Percentiles rank a stretch among this genome's conserved stretches.
phyloP scores from a whole-genome alignment of 2,113 vertebrate genomes.

The Boulengeromyrus knoepffleri region DNA sequence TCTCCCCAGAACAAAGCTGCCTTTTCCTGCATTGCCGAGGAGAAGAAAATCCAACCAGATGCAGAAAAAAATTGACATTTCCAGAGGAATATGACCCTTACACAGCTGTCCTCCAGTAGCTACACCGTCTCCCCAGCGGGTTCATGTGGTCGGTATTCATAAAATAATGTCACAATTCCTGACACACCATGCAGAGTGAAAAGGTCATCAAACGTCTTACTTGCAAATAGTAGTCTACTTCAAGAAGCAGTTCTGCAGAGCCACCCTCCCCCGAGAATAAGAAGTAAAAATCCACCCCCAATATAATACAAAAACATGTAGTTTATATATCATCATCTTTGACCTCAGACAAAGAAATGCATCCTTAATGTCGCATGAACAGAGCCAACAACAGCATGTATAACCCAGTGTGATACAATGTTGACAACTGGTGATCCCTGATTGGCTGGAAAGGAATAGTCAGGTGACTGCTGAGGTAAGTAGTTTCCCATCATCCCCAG shows the following conservation, averaged over 20 bases:
- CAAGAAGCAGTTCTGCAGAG: background rate
- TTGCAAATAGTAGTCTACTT: slow-evolving; percentile 13
- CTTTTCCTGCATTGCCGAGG: background rate
- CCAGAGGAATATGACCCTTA: background rate
- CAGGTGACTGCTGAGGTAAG: slow-evolving; percentile 13
- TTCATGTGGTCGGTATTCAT: background rate
- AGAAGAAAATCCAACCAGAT: background rate
- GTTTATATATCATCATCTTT: background rate
- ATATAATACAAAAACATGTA: slow-evolving; percentile 6
- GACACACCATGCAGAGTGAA: slow-evolving; percentile 25
- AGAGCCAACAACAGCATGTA: background rate
- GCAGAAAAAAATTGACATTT: background rate
- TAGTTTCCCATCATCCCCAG: background rate
- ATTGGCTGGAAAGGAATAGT: slow-evolving; percentile 13
- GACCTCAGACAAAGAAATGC: background rate
- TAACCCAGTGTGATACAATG: background rate
- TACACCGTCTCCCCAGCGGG: background rate
- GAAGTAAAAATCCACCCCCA: background rate
- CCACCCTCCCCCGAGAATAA: slow-evolving; percentile 29
- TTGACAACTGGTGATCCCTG: slow-evolving; percentile 9
- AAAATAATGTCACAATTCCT: slow-evolving; percentile 15
- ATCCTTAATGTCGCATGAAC: background rate
- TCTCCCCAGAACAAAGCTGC: background rate
- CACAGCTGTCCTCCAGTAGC: background rate
- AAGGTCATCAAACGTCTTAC: background rate